Conservation (phyloP, 30 jellyfish, hydroid and myxozoan species). For the Aurelia aurita region DNA sequence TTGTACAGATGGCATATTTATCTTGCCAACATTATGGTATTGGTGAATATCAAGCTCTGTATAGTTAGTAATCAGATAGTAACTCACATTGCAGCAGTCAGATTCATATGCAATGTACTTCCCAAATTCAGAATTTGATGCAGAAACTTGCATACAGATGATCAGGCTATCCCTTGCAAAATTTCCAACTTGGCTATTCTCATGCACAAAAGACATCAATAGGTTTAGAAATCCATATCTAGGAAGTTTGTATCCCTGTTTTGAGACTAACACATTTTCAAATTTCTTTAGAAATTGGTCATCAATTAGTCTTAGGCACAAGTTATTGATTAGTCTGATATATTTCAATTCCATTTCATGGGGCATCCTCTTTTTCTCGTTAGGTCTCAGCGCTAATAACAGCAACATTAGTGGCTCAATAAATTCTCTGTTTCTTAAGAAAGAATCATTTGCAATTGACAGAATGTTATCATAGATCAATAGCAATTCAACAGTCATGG, state of each 20-base stretch:
- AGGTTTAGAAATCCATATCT: constrained; percentile 77
- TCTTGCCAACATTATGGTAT: too few relatives aligned
- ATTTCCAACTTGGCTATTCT: constrained; percentile 75
- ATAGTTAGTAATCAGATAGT: background rate
- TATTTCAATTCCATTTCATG: constrained; percentile 75
- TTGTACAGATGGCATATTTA: too few relatives aligned
- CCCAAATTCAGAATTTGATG: constrained; percentile 49
- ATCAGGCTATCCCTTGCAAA: constrained; percentile 80
- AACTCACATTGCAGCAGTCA: constrained; percentile 87
- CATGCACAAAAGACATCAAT: constrained; percentile 76
- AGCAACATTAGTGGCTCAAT: constrained; percentile 74
- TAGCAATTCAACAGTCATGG: constrained; percentile 74
- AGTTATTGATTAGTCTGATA: constrained; percentile 60
- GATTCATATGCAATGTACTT: constrained; percentile 79
- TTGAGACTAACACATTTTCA: constrained; percentile 44
- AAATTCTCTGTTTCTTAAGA: constrained; percentile 60
- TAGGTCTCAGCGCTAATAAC: constrained; percentile 82
- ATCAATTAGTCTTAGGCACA: constrained; percentile 74
- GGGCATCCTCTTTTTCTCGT: constrained; percentile 86
- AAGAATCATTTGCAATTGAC: constrained; percentile 52
- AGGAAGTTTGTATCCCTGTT: constrained; percentile 87
- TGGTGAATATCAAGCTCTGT: too few relatives aligned
- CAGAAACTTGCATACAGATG: constrained; percentile 71
- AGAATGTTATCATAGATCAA: constrained; percentile 42
- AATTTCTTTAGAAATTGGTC: constrained; percentile 64